Evolutionary conservation across 2,888 invertebrate genomes (phyloP).

Genomic region (Dasypogon diadema): DNA sequence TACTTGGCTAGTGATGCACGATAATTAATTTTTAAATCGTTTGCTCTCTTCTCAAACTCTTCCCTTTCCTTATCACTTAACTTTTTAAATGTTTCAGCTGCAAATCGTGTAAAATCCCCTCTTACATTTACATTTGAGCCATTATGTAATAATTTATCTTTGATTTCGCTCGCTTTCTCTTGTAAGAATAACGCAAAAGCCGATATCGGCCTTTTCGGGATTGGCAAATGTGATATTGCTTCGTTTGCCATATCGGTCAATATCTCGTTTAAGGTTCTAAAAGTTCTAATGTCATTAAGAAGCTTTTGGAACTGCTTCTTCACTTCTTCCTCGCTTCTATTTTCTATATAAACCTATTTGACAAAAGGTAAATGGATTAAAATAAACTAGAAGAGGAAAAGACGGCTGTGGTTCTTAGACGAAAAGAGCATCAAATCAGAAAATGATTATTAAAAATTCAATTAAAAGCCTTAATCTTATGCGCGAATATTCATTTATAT

Average conservation of each 20-base stretch:
- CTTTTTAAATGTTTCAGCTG: neutral
- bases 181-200: neutral
- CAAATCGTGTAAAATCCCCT: neutral
- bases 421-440: too few species aligned
- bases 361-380: neutral
- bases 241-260: neutral
- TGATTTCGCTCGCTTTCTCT: neutral
- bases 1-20: neutral
- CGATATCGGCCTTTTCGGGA: neutral
- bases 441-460: too few species aligned
- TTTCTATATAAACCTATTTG: neutral
- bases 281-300: neutral
- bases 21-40: neutral
- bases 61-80: neutral
- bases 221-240: neutral
- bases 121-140: neutral
- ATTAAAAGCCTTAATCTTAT: too few species aligned
- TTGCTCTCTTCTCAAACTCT: neutral
- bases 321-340: neutral
- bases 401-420: too few species aligned
- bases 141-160: neutral
- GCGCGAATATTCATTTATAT: too few species aligned
- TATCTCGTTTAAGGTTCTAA: neutral
- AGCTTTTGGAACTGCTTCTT: neutral
- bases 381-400: neutral